Percentiles rank a stretch among this genome's conserved stretches.
Evolutionary conservation across 1,140 invertebrate species (phyloP).

Genomic region (Coelopa frigida): DNA sequence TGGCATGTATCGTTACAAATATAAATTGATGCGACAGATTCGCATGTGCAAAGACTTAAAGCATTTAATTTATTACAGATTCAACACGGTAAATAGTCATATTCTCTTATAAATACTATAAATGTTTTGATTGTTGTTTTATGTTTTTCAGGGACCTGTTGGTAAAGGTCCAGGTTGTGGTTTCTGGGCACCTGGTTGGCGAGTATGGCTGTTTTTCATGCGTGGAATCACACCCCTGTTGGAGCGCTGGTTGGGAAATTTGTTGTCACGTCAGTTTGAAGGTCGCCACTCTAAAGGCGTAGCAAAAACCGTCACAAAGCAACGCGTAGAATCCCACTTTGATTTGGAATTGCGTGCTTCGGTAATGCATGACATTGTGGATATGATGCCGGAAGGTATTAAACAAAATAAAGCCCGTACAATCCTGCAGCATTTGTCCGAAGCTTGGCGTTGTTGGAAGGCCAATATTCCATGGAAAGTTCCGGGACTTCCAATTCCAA

Average conservation of each 20-base stretch:
- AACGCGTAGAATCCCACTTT: slow-evolving; percentile 98
- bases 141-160: slow-evolving; percentile 70
- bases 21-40: slow-evolving; percentile 99
- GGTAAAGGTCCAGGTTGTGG: slow-evolving; percentile 99
- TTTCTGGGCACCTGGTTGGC: slow-evolving; percentile 98
- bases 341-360: slow-evolving; percentile 96
- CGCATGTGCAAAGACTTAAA: slow-evolving; percentile 99
- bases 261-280: slow-evolving; percentile 97
- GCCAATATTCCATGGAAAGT: slow-evolving; percentile 99
- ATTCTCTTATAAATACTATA: slow-evolving; percentile 50
- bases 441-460: slow-evolving; percentile 99
- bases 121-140: slow-evolving; percentile 8
- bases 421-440: slow-evolving; percentile 96
- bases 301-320: slow-evolving; percentile 99
- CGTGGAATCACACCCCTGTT: slow-evolving; percentile 95
- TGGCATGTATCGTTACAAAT: slow-evolving; percentile 99
- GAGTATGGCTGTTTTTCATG: slow-evolving; percentile 99
- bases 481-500: slow-evolving; percentile 95
- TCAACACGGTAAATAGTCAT: slow-evolving; percentile 80
- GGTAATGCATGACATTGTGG: slow-evolving; percentile 99
- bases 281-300: slow-evolving; percentile 98
- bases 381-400: slow-evolving; percentile 99
- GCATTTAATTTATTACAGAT: slow-evolving; percentile 98
- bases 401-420: slow-evolving; percentile 99
- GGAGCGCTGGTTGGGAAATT: slow-evolving; percentile 96